Evolutionary conservation across 53 echinoderm and acorn worm genomes (phyloP).

Genomic region (Henricia sp.): DNA sequence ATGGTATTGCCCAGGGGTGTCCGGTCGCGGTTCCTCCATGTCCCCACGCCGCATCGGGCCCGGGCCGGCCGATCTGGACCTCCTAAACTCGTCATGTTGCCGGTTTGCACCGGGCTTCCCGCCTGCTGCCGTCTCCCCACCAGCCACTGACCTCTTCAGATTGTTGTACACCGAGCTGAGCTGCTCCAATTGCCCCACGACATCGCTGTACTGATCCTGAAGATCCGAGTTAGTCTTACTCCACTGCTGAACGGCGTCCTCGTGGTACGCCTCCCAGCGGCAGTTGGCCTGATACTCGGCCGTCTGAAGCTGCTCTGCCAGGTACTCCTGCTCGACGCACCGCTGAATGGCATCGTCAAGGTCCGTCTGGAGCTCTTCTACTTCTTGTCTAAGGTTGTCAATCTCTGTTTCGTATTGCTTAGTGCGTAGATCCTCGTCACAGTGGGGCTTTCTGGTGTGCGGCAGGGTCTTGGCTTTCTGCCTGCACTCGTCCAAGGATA

Average conservation of each 20-base stretch:
- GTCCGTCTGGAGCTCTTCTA: slow-evolving; percentile 4
- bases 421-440: slow-evolving; percentile 27
- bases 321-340: slow-evolving; percentile 30
- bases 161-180: slow-evolving; percentile 27
- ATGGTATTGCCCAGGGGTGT: background rate
- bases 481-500: slow-evolving; percentile 47
- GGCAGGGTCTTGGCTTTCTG: slow-evolving; percentile 49
- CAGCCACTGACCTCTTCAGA: too few relatives aligned
- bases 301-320: slow-evolving; percentile 32
- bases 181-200: background rate
- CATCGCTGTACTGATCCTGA: slow-evolving; percentile 28
- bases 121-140: background rate
- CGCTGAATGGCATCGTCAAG: slow-evolving; percentile 19
- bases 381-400: slow-evolving; percentile 40
- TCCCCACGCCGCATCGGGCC: background rate
- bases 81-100: slow-evolving; percentile 18
- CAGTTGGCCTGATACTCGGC: slow-evolving; percentile 52
- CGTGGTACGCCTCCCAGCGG: slow-evolving; percentile 55
- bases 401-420: slow-evolving; percentile 61
- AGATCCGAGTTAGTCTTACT: slow-evolving; percentile 33
- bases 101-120: slow-evolving; percentile 2
- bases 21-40: too few relatives aligned
- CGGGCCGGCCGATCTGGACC: slow-evolving; percentile 19
- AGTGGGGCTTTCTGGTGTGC: slow-evolving; percentile 42
- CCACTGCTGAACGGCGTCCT: slow-evolving; percentile 50